Percentiles rank a stretch among this genome's conserved stretches.
These are phyloP conservation scores for Athalia cordata DNA, from an alignment of 2,888 invertebrate genomes.

Conservation along the genomic window DNA sequence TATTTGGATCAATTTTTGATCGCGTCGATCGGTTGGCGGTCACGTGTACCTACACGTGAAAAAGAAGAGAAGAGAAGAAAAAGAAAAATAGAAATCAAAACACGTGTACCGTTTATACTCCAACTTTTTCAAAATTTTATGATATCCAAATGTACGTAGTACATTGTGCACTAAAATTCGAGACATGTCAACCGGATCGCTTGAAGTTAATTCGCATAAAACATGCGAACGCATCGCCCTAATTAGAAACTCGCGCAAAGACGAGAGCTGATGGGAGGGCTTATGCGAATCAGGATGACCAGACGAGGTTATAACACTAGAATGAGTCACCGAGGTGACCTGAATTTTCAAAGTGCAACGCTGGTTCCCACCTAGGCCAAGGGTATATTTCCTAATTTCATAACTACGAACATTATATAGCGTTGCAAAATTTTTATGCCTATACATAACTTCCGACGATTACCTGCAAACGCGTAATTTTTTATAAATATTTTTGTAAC, in stretches of 20 bases:
- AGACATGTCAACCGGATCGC: no score
- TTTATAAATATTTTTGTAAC: no score
- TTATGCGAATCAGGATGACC: conserved; percentile 7
- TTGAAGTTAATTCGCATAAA: background rate
- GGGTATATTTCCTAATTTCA: conserved; percentile 7
- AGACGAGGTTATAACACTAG: background rate
- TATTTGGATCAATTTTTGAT: no score
- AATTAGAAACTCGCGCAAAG: background rate
- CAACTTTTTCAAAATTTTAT: background rate
- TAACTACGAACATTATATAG: background rate
- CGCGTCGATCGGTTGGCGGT: no score
- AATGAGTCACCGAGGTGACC: conserved; percentile 26
- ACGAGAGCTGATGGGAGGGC: background rate
- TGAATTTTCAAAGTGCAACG: conserved; percentile 18
- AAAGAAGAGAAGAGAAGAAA: no score
- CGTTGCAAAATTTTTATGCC: background rate
- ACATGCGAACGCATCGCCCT: background rate
- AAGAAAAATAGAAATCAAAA: no score
- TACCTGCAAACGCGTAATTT: no score
- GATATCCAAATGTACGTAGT: background rate
- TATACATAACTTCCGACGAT: no score
- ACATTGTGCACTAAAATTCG: no score
- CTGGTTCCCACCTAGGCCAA: conserved; percentile 11
- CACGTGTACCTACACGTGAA: no score
- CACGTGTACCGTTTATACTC: no score